Evolutionary conservation across 2,113 vertebrate species (phyloP), one percentile per base, ranked within the genome.

Genomic region (Cettia cetti): DNA sequence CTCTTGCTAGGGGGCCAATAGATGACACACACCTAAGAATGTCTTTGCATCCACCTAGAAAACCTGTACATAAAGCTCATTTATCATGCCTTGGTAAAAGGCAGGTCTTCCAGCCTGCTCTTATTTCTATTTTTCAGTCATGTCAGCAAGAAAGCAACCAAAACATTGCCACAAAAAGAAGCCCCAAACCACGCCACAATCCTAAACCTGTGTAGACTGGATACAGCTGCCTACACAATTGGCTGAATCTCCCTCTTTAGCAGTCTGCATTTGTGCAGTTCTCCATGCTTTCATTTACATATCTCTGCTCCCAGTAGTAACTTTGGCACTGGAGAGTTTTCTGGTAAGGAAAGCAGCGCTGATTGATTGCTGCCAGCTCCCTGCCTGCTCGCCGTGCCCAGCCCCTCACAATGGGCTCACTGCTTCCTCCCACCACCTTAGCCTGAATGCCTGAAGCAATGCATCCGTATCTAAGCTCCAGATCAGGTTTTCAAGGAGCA

Each of bases 401-500:
- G 64, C 49, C 2, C 1, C 68, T 94, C 77, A 93, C 68, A 83
- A 64, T 20, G 47, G 60, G 65, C 57, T 82, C 94, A 35, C 23
- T 86, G 68, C 92, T 80, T 82, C 84, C 44, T 90, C 86, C 81
- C 72, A 83, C 92, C 92, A 88, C 68, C 82, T 94, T 30, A 83
- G 53, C 61, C 75, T 75, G 42, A 92, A 80, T 86, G 92, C 93
- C 93, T 90, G 61, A 37, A 96, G 95, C 92, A 77, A 91, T 71
- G 33, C 31, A 80, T 86, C 65, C 1, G 0, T 94, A 93, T 90
- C 88, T 86, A 50, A 90, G 92, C 92, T 91, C 91, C 79, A 96
- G 71, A 96, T 96, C 93, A 64, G 89, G 78, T 81, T 94, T 95
- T 82, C 83, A 82, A 74, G 79, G 59, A 95, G 92, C 49, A 82